These are phyloP conservation scores for Ammodytes marinus DNA, from an alignment of 2,113 vertebrate species.

Conservation along the genomic window DNA sequence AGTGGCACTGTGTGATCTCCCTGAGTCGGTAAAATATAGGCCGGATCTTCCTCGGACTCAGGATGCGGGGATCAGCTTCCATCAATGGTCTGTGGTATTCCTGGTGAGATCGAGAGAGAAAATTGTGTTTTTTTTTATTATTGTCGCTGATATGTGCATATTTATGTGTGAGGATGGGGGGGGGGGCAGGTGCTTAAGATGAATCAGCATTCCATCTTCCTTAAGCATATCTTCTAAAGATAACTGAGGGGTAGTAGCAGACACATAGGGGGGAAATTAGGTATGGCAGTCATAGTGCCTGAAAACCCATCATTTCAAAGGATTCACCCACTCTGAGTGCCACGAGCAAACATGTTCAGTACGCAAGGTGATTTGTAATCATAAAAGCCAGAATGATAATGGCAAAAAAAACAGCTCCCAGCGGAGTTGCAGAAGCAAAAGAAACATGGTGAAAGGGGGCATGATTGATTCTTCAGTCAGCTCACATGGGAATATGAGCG, in stretches of 20 bases:
- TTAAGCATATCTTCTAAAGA: constrained; percentile 35
- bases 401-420: constrained; percentile 35
- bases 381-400: constrained; percentile 60
- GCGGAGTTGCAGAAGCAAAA: constrained; percentile 53
- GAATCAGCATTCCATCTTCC: constrained; percentile 34
- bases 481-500: constrained; percentile 43
- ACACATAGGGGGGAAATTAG: constrained; percentile 7
- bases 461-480: constrained; percentile 57
- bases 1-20: constrained; percentile 96
- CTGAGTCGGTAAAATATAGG: constrained; percentile 90
- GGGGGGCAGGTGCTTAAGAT: constrained; percentile 1
- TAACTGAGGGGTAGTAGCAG: constrained; percentile 22
- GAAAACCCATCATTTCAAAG: constrained; percentile 37
- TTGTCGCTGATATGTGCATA: constrained; percentile 12
- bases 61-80: constrained; percentile 92
- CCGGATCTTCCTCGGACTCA: constrained; percentile 92
- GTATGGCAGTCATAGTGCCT: constrained; percentile 34
- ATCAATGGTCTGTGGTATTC: constrained; percentile 92
- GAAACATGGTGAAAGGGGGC: constrained; percentile 39
- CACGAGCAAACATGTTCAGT: constrained; percentile 43
- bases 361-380: constrained; percentile 60
- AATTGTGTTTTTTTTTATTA: constrained; percentile 1
- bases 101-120: constrained; percentile 74
- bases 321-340: constrained; percentile 32
- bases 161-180: background rate